phyloP scores from a whole-genome alignment of 1,140 invertebrate species.

The Brachionus sp. region DNA sequence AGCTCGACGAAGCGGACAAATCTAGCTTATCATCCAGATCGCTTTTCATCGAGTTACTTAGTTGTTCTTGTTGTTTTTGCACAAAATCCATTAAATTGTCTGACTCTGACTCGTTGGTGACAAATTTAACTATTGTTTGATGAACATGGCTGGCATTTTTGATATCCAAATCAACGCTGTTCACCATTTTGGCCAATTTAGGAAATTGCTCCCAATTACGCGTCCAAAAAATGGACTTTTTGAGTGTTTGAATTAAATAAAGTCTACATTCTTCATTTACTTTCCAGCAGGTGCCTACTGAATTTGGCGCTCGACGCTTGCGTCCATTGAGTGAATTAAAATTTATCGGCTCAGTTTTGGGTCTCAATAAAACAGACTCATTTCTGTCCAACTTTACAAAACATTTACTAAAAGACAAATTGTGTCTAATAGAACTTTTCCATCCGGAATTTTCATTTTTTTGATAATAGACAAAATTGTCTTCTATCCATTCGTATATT shows the following conservation, averaged over 20 bases:
- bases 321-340: not conserved
- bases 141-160: not conserved
- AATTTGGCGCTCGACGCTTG: not conserved
- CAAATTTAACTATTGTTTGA: not conserved
- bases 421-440: conserved; percentile 65
- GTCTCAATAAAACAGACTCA: conserved; percentile 4
- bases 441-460: conserved; percentile 60
- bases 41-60: not conserved
- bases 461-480: conserved; percentile 59
- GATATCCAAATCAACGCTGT: not conserved
- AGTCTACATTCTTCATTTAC: conserved; percentile 9
- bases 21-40: not conserved
- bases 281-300: conserved; percentile 11
- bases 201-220: conserved; percentile 15
- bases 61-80: conserved; percentile 30
- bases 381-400: conserved; percentile 61
- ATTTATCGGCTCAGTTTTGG: not conserved
- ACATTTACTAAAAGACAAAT: conserved; percentile 64
- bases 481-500: conserved; percentile 60
- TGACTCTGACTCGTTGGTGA: not conserved
- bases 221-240: conserved; percentile 21
- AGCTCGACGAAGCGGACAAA: conserved; percentile 6
- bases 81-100: conserved; percentile 4
- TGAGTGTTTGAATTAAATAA: conserved; percentile 30
- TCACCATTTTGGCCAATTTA: not conserved